Base-by-base conservation (phyloP, 2,113 vertebrate species). In the Rhodinocichla rosea region DNA sequence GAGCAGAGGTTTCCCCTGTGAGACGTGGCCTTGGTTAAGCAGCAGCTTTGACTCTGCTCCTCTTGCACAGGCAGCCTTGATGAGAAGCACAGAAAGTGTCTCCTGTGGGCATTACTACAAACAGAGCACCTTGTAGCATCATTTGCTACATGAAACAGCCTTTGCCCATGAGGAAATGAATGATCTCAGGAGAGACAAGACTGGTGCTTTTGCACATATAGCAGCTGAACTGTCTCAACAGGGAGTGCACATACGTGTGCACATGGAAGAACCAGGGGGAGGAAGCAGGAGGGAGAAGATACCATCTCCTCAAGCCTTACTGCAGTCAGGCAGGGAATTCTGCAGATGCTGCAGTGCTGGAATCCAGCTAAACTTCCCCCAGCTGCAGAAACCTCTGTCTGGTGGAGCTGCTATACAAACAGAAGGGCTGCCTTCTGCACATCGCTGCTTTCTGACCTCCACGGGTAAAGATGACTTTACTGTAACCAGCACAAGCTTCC, bases 401-500 rank as follows among this genome's bases (percentile, higher is more conserved):
- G 37, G 20, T 47, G 21, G n/a, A 79, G 39, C n/a, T 73, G 20
- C 28, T 64, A 2, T 11, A 53, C 42, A 59, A 88, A 87, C 64
- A 21, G n/a, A 77, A 86, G 52, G 35, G 15, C 30, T 90, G 23
- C 30, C 64, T 80, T 88, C 70, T 55, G 18, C 52, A 40, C 39
- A 22, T 83, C 0, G 0, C 44, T 74, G 64, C 18, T 52, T 90
- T 64, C 85, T 86, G 68, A 60, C 44, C 39, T 90, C 63, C 0
- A 0, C 52, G 55, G 44, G 13, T 47, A 86, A 70, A 86, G 64
- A 86, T 13, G 60, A 52, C 35, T 47, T 39, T 70, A 52, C 47
- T 50, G 63, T 33, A 91, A 71, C 17, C 71, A 95, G 39, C 26
- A 83, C 20, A 89, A 94, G n/a, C 24, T 53, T 77, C 83, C 55